Conservation (phyloP, 2,113 vertebrate species). For the Dicentrarchus labrax region DNA sequence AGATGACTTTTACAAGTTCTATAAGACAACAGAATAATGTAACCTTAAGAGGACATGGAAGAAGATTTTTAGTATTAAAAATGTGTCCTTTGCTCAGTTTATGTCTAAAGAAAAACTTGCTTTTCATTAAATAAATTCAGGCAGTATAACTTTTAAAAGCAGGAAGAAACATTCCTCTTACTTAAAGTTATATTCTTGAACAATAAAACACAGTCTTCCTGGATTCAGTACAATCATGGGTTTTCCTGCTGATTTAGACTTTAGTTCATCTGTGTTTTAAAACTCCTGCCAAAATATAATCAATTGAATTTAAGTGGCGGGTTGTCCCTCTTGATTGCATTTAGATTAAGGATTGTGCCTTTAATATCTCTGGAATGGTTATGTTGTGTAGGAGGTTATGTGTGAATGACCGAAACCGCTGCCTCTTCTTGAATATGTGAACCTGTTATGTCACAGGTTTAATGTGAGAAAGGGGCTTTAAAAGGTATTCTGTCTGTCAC, state of each 20-base stretch:
- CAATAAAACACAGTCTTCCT: neutral
- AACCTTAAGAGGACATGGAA: too few relatives aligned
- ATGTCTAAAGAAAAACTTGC: too few relatives aligned
- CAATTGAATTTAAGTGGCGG: neutral
- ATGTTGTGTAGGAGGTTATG: conserved; percentile 41
- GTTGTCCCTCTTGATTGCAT: neutral
- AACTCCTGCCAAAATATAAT: neutral
- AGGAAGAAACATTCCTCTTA: neutral
- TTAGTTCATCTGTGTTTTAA: neutral
- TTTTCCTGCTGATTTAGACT: neutral
- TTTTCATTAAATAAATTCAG: too few relatives aligned
- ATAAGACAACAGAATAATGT: too few relatives aligned
- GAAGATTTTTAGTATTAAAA: too few relatives aligned
- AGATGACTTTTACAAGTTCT: too few relatives aligned
- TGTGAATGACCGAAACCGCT: conserved; percentile 48
- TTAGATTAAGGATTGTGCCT: neutral
- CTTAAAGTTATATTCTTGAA: neutral
- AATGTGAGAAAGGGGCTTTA: conserved; percentile 23
- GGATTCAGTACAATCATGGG: neutral
- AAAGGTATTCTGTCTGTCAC: conserved; percentile 33
- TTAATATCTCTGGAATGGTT: conserved; percentile 15
- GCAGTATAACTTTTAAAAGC: too few relatives aligned
- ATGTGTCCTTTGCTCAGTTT: too few relatives aligned
- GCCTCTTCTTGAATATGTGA: conserved; percentile 12
- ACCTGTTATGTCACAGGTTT: conserved; percentile 52